These are phyloP conservation scores for Lepilemur ruficaudatus DNA, from an alignment of 2,797 vertebrate species.

Conservation along the genomic window DNA sequence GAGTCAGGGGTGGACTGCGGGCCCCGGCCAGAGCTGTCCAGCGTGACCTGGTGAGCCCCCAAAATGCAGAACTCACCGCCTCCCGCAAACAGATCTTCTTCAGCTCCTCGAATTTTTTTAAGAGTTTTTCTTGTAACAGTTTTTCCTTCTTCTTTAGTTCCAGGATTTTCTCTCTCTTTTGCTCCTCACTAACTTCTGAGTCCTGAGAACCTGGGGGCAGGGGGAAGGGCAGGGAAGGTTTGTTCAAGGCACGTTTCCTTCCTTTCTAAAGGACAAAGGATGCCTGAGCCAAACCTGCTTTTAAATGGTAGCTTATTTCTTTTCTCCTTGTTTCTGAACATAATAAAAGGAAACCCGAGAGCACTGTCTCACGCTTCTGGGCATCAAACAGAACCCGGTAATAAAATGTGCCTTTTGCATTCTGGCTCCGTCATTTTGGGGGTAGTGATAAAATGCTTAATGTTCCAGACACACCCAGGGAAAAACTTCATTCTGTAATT, in stretches of 20 bases:
- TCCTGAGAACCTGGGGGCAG: slow-evolving; percentile 91
- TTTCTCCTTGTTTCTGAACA: slow-evolving; percentile 55
- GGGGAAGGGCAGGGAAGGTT: background rate
- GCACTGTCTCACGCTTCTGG: slow-evolving; percentile 62
- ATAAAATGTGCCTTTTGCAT: slow-evolving; percentile 21
- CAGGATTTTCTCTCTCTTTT: slow-evolving; percentile 94
- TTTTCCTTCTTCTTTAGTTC: slow-evolving; percentile 96
- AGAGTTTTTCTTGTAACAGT: slow-evolving; percentile 90
- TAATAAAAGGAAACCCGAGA: slow-evolving; percentile 69
- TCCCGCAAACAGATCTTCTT: slow-evolving; percentile 96
- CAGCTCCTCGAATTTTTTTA: slow-evolving; percentile 93
- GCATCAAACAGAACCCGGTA: background rate
- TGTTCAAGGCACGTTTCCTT: slow-evolving; percentile 25
- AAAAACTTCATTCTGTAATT: background rate
- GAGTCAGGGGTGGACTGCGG: background rate
- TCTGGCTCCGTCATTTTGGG: background rate
- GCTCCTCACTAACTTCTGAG: slow-evolving; percentile 93
- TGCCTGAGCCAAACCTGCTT: background rate
- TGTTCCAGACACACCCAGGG: background rate
- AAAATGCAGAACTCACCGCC: slow-evolving; percentile 88
- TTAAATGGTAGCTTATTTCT: slow-evolving; percentile 46
- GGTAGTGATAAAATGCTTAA: background rate
- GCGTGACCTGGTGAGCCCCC: accelerated
- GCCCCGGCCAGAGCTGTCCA: background rate
- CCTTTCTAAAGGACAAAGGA: slow-evolving; percentile 44